Base-by-base conservation (phyloP, 2,797 vertebrate genomes). In the Calcarius lapponicus region DNA sequence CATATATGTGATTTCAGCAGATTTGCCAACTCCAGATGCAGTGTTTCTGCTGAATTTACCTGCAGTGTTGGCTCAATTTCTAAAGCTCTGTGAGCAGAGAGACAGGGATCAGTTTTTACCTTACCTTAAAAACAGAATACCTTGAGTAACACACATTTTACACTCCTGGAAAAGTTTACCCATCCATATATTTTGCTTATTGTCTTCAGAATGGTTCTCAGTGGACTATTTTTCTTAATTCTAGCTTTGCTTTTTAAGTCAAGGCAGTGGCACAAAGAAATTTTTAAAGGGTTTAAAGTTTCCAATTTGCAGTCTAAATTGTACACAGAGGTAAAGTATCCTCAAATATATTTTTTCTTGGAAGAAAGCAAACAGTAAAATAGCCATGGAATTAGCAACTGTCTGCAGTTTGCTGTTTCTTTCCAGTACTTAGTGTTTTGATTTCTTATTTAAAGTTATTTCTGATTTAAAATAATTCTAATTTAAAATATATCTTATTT, bases 21-120 rank as follows among this genome's bases (percentile, higher is more conserved):
- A 66, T 88, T 91, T 95, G 76, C 90, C 92, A 92, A 48, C 62
- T 93, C 50, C 73, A 82, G 58, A 74, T 70, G 18, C 75, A 76
- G 50, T 76, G 54, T 88, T 93, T 91, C 56, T 90, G 70, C 64
- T 93, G 42, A 94, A 85, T 78, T 62, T 60, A 29, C 61, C 70
- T 92, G 66, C 80, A 81, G 61, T 84, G 54, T 64, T 96, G 90
- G 80, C 70, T 86, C 69, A 40, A 9, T 89, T 86, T 90, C 69
- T 90, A 61, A 82, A 81, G 25, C n/a, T 94, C 29, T 72, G 43
- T 75, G 43, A 93, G 21, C 5, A 80, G 45, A 60, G 22, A 66
- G n/a, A 64, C 54, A 60, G 36, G 86, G 73, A 51, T 72, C 17
- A 51, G 14, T 60, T 86, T 86, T 84, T 38, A 53, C 28, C 11